Percentiles rank a stretch among this genome's conserved stretches.
These are phyloP conservation scores for Gila robusta DNA, from an alignment of 2,797 vertebrate genomes.

Conservation along the genomic window DNA sequence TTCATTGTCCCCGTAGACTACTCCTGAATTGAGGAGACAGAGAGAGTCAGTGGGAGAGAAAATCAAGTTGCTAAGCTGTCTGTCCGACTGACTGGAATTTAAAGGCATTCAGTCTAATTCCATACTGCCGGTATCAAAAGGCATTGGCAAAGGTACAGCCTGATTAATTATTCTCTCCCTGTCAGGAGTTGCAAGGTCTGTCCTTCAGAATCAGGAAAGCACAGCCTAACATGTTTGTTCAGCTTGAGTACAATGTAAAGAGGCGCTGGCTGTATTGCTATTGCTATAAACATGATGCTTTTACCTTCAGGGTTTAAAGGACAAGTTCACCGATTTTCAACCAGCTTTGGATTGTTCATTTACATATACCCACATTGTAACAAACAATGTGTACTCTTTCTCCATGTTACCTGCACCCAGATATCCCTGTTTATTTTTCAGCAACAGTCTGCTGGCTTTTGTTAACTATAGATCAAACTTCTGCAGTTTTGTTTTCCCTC, in stretches of 20 bases:
- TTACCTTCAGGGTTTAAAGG: slow-evolving; percentile 1
- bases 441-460: not conserved
- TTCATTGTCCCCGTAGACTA: slow-evolving; percentile 65
- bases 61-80: slow-evolving; percentile 75
- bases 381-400: slow-evolving; percentile 2
- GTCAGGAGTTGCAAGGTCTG: slow-evolving; percentile 67
- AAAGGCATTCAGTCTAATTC: slow-evolving; percentile 79
- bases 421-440: not conserved
- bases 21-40: slow-evolving; percentile 61
- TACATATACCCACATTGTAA: no score
- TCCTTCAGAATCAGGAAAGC: slow-evolving; percentile 54
- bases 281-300: slow-evolving; percentile 8
- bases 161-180: slow-evolving; percentile 75
- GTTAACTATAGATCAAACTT: not conserved
- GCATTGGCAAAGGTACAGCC: slow-evolving; percentile 65
- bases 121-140: slow-evolving; percentile 71
- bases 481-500: not conserved
- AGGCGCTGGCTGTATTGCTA: not conserved
- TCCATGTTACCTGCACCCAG: not conserved
- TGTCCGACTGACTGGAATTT: slow-evolving; percentile 67
- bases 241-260: slow-evolving; percentile 16
- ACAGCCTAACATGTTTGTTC: slow-evolving; percentile 12
- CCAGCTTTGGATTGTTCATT: not conserved
- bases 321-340: not conserved
- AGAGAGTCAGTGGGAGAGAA: slow-evolving; percentile 64